Evolutionary conservation across 2,888 invertebrate genomes (phyloP).

Genomic region (Coelopa pilipes): DNA sequence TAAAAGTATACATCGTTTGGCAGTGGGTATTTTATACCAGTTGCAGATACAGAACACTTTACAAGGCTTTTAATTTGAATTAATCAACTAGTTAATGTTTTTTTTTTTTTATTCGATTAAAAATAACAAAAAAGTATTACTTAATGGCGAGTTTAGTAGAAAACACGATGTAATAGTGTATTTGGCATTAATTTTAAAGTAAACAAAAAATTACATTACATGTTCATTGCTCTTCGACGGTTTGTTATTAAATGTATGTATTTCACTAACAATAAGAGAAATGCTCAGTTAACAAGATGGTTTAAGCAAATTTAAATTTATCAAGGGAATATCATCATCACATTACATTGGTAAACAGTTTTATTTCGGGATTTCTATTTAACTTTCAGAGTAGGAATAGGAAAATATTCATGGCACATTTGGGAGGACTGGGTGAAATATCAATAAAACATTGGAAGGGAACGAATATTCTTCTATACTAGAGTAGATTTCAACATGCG

Average conservation of each 20-base stretch:
- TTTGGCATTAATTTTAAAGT: background rate
- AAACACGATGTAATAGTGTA: background rate
- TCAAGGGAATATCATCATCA: background rate
- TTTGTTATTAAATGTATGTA: background rate
- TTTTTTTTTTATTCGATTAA: constrained; percentile 1
- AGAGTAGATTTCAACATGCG: background rate
- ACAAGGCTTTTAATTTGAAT: background rate
- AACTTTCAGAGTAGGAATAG: too few species aligned
- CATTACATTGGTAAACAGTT: too few species aligned
- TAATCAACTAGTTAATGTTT: background rate
- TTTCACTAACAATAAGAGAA: constrained; percentile 6
- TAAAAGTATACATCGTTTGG: background rate
- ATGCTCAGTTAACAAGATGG: background rate
- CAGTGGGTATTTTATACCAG: constrained; percentile 6
- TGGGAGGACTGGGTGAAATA: background rate
- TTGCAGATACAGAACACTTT: constrained; percentile 5
- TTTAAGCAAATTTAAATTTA: background rate
- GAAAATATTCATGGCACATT: constrained; percentile 7
- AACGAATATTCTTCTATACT: too few species aligned
- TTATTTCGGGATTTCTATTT: too few species aligned
- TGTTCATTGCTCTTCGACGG: background rate
- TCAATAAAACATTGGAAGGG: too few species aligned
- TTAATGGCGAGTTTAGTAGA: constrained; percentile 1
- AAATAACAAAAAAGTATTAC: background rate
- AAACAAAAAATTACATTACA: background rate